These are phyloP conservation scores for Lordiphosa fenestrarum DNA, from an alignment of 2,888 invertebrate genomes.

Conservation along the genomic window DNA sequence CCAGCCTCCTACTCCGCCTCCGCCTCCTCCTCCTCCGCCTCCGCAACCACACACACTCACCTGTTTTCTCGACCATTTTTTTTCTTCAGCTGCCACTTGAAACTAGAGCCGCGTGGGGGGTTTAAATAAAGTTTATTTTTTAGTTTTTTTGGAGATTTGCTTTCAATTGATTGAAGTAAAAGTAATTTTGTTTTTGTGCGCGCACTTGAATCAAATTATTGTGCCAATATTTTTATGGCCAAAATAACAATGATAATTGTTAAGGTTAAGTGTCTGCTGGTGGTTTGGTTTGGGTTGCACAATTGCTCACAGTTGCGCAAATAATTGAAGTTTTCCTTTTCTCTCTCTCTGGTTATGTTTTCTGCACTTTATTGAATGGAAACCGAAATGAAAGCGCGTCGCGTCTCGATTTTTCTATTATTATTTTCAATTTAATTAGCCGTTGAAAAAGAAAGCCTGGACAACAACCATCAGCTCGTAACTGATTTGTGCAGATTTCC, in stretches of 20 bases:
- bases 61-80: constrained; percentile 73
- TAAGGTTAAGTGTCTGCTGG: constrained; percentile 65
- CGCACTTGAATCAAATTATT: constrained; percentile 57
- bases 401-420: constrained; percentile 13
- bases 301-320: constrained; percentile 19
- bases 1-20: neutral
- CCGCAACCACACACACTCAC: constrained; percentile 65
- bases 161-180: constrained; percentile 50
- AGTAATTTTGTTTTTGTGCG: constrained; percentile 36
- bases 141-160: constrained; percentile 36
- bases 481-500: constrained; percentile 23
- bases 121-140: constrained; percentile 29
- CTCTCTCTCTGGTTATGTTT: neutral
- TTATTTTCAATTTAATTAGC: constrained; percentile 43
- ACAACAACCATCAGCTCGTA: constrained; percentile 3
- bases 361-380: constrained; percentile 10
- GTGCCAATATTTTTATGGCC: constrained; percentile 66
- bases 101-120: constrained; percentile 50
- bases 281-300: constrained; percentile 11
- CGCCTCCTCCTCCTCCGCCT: too few relatives aligned
- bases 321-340: constrained; percentile 15
- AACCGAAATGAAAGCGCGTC: constrained; percentile 42
- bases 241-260: constrained; percentile 58
- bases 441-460: constrained; percentile 13
- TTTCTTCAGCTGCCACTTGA: constrained; percentile 45